Evolutionary conservation across 2,888 invertebrate genomes (phyloP).

Genomic region (Rhagonycha lutea): DNA sequence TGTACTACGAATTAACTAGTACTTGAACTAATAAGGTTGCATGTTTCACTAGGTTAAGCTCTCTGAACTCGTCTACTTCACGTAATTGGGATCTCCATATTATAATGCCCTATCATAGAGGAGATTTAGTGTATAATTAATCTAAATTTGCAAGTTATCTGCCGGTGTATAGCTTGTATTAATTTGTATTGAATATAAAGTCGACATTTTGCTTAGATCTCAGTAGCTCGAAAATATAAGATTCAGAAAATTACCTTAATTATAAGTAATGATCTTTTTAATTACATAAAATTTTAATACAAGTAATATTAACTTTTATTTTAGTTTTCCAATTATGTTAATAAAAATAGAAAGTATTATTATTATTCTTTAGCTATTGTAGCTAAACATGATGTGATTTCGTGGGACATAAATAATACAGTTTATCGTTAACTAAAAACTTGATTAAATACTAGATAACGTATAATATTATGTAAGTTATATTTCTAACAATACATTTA

Average conservation of each 20-base stretch:
- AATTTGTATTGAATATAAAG: slow-evolving; percentile 30
- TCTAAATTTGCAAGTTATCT: slow-evolving; percentile 37
- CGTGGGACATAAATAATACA: too few relatives aligned
- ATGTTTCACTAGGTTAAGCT: slow-evolving; percentile 28
- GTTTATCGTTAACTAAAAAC: too few relatives aligned
- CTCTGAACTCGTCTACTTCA: slow-evolving; percentile 31
- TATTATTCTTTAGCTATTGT: too few relatives aligned
- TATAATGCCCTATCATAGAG: slow-evolving; percentile 36
- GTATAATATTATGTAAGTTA: too few relatives aligned
- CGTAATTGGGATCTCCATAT: slow-evolving; percentile 34
- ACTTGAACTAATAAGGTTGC: slow-evolving; percentile 31
- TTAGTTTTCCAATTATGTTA: not conserved
- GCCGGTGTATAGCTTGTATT: slow-evolving; percentile 30
- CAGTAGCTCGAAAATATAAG: slow-evolving; percentile 14
- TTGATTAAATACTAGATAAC: too few relatives aligned
- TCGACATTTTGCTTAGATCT: slow-evolving; percentile 25
- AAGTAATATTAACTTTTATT: not conserved
- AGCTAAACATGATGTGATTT: too few relatives aligned
- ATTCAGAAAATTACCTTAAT: slow-evolving; percentile 27
- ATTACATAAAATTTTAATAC: not conserved
- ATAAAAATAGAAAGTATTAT: too few relatives aligned
- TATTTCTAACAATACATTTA: too few relatives aligned
- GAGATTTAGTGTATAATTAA: slow-evolving; percentile 37
- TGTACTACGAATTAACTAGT: slow-evolving; percentile 20
- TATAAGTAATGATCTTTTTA: slow-evolving; percentile 19